Conservation (phyloP, 2,113 vertebrate genomes). For the Mobula hypostoma region DNA sequence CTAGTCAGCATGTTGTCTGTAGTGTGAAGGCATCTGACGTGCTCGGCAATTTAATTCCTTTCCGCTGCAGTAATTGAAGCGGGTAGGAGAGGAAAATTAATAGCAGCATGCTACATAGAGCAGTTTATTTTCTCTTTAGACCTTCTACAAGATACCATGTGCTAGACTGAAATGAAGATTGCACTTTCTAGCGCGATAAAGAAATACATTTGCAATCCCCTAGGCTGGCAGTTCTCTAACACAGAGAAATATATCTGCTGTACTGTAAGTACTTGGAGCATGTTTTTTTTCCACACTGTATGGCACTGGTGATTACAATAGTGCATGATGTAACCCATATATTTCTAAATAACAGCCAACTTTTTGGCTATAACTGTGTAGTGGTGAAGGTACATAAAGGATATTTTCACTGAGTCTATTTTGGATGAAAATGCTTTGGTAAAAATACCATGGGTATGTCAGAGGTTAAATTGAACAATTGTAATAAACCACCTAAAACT, state of each 20-base stretch:
- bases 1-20: slow-evolving; percentile 38
- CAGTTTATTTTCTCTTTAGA: background rate
- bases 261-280: slow-evolving; percentile 37
- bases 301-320: background rate
- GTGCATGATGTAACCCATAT: background rate
- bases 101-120: slow-evolving; percentile 10
- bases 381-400: background rate
- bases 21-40: slow-evolving; percentile 40
- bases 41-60: slow-evolving; percentile 45
- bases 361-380: background rate
- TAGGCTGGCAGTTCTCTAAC: slow-evolving; percentile 41
- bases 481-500: slow-evolving; percentile 6
- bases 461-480: slow-evolving; percentile 25
- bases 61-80: slow-evolving; percentile 42
- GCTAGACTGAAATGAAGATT: slow-evolving; percentile 45
- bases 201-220: slow-evolving; percentile 45
- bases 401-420: background rate
- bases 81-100: slow-evolving; percentile 48
- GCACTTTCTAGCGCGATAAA: slow-evolving; percentile 46
- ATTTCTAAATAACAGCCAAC: background rate
- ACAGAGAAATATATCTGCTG: slow-evolving; percentile 16
- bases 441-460: background rate
- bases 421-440: background rate
- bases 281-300: background rate
- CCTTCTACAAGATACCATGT: slow-evolving; percentile 17